phyloP scores from a whole-genome alignment of 2,797 vertebrate species.

The Pseudochirops corinnae region DNA sequence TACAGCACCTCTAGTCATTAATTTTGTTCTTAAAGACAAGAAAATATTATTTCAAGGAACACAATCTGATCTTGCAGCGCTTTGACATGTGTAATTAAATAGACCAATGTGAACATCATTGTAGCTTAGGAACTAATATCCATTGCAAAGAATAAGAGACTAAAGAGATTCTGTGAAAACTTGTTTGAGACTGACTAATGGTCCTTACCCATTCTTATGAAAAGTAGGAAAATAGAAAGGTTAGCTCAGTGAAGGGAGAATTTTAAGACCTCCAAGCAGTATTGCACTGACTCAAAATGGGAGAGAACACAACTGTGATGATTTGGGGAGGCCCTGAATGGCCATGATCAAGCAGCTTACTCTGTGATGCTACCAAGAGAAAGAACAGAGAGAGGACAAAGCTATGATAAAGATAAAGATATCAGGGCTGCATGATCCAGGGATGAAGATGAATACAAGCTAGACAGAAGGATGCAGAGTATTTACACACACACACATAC shows the following conservation, averaged over 20 bases:
- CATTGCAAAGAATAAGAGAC: background rate
- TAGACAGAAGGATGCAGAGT: background rate
- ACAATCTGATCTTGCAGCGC: background rate
- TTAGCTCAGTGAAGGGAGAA: background rate
- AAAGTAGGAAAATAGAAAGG: background rate
- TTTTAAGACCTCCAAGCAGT: background rate
- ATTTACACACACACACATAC: too few species aligned
- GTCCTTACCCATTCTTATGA: background rate
- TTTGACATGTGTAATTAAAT: background rate
- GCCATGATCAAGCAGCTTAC: background rate
- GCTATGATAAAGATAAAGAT: background rate
- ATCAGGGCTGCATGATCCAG: background rate
- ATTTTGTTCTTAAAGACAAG: background rate
- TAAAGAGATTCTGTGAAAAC: background rate
- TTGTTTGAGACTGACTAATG: background rate
- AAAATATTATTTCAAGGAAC: background rate
- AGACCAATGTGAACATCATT: background rate
- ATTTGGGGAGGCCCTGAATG: background rate
- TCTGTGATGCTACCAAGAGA: background rate
- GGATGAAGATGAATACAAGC: background rate
- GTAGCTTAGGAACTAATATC: background rate
- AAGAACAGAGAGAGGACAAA: background rate
- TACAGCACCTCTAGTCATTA: background rate
- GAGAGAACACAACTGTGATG: background rate
- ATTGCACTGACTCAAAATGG: background rate